Percentiles rank a stretch among this genome's conserved stretches.
Conservation (phyloP, 2,888 invertebrate genomes). For the Agrochola circellaris region DNA sequence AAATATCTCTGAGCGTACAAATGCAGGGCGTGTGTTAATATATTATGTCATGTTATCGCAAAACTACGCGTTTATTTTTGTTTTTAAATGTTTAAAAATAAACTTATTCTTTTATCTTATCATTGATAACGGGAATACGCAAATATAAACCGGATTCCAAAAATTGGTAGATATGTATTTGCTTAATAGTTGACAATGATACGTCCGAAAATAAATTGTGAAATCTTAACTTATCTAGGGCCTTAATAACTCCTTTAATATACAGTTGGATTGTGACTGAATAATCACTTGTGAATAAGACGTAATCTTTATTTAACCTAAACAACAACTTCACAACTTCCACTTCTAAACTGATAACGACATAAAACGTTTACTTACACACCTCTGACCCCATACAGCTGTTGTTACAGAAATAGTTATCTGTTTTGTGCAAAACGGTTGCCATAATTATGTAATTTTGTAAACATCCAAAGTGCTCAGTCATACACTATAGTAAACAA, state of each 20-base stretch:
- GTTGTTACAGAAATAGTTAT: background rate
- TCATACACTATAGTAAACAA: background rate
- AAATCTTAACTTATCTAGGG: background rate
- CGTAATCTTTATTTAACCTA: background rate
- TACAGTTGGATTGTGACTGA: background rate
- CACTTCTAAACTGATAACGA: background rate
- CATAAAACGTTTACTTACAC: background rate
- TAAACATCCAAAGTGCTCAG: background rate
- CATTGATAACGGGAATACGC: background rate
- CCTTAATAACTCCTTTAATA: background rate
- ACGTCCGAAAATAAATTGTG: background rate
- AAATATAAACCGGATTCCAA: conserved; percentile 11
- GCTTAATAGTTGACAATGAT: background rate
- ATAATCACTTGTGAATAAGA: background rate
- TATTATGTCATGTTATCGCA: conserved; percentile 25
- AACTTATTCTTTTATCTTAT: background rate
- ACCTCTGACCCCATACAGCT: background rate
- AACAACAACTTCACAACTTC: background rate
- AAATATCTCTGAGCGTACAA: conserved; percentile 29
- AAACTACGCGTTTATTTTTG: background rate
- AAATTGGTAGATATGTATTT: background rate
- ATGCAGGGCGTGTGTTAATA: conserved; percentile 10
- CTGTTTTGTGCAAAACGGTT: background rate
- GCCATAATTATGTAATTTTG: background rate
- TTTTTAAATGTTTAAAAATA: background rate